Conservation (phyloP, 1,140 invertebrate species). For the Bombus terrestris region DNA sequence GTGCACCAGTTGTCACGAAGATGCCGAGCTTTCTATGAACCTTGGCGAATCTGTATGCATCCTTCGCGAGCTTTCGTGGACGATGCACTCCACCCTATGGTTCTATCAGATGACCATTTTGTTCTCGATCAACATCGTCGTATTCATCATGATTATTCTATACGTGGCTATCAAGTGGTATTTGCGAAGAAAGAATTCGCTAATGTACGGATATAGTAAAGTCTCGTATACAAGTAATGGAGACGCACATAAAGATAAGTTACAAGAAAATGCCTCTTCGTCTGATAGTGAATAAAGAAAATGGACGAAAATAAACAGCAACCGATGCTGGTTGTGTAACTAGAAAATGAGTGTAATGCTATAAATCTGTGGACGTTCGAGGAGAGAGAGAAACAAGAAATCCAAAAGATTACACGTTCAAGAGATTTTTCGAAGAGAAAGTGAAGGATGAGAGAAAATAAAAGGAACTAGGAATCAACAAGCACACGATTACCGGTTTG, state of each 20-base stretch:
- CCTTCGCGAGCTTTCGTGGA: slow-evolving; percentile 64
- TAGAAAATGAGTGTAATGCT: too few species aligned
- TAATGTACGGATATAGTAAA: slow-evolving; percentile 58
- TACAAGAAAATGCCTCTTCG: slow-evolving; percentile 42
- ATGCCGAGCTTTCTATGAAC: slow-evolving; percentile 51
- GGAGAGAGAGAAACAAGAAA: background rate
- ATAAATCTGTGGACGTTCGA: too few species aligned
- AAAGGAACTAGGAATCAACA: too few species aligned
- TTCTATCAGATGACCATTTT: slow-evolving; percentile 65
- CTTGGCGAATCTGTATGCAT: slow-evolving; percentile 59
- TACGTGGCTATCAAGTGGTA: slow-evolving; percentile 42
- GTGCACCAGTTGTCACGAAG: slow-evolving; percentile 69
- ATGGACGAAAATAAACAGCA: too few species aligned
- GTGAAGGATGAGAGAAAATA: too few species aligned
- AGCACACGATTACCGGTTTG: too few species aligned
- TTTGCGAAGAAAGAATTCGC: slow-evolving; percentile 17
- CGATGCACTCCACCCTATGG: slow-evolving; percentile 68
- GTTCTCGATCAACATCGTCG: slow-evolving; percentile 52
- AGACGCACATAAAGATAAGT: slow-evolving; percentile 29
- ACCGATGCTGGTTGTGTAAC: too few species aligned
- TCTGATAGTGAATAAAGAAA: slow-evolving; percentile 66
- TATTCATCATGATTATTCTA: slow-evolving; percentile 12
- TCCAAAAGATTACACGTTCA: background rate
- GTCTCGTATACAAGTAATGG: slow-evolving; percentile 51
- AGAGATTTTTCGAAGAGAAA: background rate